phyloP scores from a whole-genome alignment of 2,113 vertebrate species.

The Macroglossus sobrinus region DNA sequence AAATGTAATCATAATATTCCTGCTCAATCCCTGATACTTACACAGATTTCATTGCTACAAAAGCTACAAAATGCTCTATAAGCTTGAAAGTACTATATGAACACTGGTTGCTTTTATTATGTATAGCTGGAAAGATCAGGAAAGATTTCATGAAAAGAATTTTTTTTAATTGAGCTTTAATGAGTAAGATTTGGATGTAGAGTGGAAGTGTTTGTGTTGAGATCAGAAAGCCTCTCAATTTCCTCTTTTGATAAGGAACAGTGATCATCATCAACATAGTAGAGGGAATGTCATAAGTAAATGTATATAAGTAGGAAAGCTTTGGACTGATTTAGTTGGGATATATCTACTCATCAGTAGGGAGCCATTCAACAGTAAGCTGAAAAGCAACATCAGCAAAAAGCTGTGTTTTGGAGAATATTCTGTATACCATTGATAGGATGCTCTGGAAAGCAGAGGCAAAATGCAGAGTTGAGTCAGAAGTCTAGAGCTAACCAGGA shows the following conservation, averaged over 20 bases:
- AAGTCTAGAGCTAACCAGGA: background rate
- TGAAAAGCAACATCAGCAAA: background rate
- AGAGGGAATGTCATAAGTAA: background rate
- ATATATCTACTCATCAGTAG: background rate
- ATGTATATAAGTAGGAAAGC: background rate
- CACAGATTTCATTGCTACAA: background rate
- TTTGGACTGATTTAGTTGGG: background rate
- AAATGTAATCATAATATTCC: background rate
- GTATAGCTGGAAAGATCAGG: background rate
- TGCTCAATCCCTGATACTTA: background rate
- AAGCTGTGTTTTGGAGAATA: background rate
- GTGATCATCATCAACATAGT: background rate
- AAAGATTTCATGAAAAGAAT: background rate
- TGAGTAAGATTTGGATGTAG: background rate
- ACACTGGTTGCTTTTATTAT: background rate
- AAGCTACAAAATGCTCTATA: background rate
- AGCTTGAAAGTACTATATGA: background rate
- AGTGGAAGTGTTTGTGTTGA: background rate
- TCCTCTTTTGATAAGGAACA: background rate
- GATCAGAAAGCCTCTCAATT: background rate
- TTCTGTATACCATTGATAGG: background rate
- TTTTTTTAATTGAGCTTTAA: background rate
- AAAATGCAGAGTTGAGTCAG: background rate
- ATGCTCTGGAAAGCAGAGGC: background rate
- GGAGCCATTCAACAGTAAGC: background rate